Evolutionary conservation across 2,888 invertebrate genomes (phyloP), one percentile per base, ranked within the genome.

Genomic region (Callimorpha dominula): DNA sequence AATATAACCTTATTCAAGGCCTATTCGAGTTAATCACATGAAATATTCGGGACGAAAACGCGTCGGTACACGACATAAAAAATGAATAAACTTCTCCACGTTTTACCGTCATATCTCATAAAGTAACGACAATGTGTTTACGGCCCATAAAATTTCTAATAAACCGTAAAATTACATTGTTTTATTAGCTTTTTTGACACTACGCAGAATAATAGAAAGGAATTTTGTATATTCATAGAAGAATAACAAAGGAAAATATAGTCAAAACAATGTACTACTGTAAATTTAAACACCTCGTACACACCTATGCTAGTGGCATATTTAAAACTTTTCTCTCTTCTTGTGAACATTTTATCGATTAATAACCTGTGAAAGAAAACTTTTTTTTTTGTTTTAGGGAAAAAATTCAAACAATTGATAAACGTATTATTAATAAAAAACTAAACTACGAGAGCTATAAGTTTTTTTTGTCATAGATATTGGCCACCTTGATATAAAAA

Each of bases 141-240:
- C 86, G 91, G 85, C 85, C 86, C 89, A 91, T 92, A 91, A 91
- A 91, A 89, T 90, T 90, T 87, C 87, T 91, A 92, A 92, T 92
- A 92, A 90, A 87, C 87, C 90, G 87, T 90, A 89, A 91, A 92
- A 90, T 90, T 88, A 89, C 88, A 89, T 89, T 88, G 87, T 86
- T 90, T 86, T 82, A 79, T 75, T 79, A 78, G 70, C 68, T 81
- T 82, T 83, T 82, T 81, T 78, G 68, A 74, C 72, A 74, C 63
- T 54, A 74, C 49, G 40, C 31, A 46, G 15, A 63, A 70, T 63
- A 72, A 72, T 63, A 65, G 31, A 40, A 70, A 62, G 42, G n/a
- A 67, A 43, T 54, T 49, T 50, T 54, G 43, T 63, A 46, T 68
- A 46, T 43, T 46, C 43, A 8, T 46, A 49, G 43, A 46, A 46